Evolutionary conservation across 2,888 invertebrate species (phyloP).

Genomic region (Aspidiotus destructor): DNA sequence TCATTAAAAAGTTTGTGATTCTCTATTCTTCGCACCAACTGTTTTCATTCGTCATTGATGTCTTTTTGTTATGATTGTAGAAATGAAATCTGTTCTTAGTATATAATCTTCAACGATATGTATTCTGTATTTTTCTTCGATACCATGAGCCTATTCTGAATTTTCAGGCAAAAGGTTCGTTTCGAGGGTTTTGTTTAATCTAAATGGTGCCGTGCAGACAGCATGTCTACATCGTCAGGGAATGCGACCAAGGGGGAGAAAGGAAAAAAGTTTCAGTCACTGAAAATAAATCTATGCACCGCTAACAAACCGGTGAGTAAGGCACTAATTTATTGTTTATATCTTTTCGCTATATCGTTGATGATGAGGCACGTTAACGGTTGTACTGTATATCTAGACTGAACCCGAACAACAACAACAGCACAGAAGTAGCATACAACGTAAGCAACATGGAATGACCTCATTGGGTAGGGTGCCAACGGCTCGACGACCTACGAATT

Average conservation of each 20-base stretch:
- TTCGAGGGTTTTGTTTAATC: conserved; percentile 63
- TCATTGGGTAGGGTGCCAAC: conserved; percentile 98
- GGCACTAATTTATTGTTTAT: neutral
- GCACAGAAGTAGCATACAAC: conserved; percentile 64
- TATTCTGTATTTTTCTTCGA: neutral
- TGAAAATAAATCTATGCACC: conserved; percentile 90
- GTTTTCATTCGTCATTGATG: neutral
- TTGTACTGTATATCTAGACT: conserved; percentile 18
- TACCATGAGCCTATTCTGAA: neutral
- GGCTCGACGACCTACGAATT: conserved; percentile 95
- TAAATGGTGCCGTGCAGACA: conserved; percentile 91
- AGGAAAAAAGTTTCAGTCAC: conserved; percentile 87
- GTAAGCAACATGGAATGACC: conserved; percentile 91
- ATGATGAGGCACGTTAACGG: neutral
- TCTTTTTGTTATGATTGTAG: neutral
- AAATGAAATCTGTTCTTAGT: too few species aligned
- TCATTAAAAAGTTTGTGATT: neutral
- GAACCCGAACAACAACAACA: conserved; percentile 68
- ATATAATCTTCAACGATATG: too few species aligned
- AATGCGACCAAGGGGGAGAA: conserved; percentile 73
- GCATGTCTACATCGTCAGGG: conserved; percentile 93
- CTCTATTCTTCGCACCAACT: too few species aligned
- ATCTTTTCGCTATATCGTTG: neutral
- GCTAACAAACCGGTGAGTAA: conserved; percentile 26
- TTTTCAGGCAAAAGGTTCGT: conserved; percentile 59